Percentiles rank a stretch among this genome's conserved stretches.
Evolutionary conservation across 1,140 invertebrate genomes (phyloP).

Genomic region (Bombus picipes): DNA sequence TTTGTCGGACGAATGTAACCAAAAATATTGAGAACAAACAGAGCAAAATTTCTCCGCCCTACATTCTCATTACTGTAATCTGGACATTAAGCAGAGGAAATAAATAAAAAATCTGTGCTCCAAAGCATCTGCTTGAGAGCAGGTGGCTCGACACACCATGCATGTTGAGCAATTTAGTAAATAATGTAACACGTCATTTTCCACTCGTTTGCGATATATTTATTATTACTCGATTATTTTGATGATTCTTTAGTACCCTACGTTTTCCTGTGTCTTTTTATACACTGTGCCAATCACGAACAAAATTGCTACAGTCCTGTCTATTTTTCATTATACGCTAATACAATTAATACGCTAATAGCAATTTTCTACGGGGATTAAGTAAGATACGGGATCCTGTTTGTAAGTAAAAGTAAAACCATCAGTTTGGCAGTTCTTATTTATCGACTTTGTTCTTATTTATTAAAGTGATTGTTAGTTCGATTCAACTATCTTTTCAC

Average conservation of each 20-base stretch:
- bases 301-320: too few relatives aligned
- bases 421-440: too few relatives aligned
- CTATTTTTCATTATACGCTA: too few relatives aligned
- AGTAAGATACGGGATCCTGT: too few relatives aligned
- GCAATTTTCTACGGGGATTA: too few relatives aligned
- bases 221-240: neutral
- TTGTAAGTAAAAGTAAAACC: too few relatives aligned
- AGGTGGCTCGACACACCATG: neutral
- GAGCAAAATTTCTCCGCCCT: conserved; percentile 34
- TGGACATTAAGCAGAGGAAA: conserved; percentile 29
- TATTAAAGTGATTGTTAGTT: too few relatives aligned
- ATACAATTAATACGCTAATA: too few relatives aligned
- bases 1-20: neutral
- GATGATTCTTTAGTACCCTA: neutral
- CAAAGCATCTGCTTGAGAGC: conserved; percentile 25
- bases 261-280: neutral
- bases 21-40: conserved; percentile 14
- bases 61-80: conserved; percentile 32
- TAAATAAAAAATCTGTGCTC: conserved; percentile 37
- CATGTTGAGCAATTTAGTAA: conserved; percentile 29
- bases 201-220: conserved; percentile 10
- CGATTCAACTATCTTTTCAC: too few relatives aligned
- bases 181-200: conserved; percentile 35
- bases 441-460: too few relatives aligned
- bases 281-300: too few relatives aligned